Conservation (phyloP, 2,888 invertebrate genomes). For the Caenorhabditis macrosperma region DNA sequence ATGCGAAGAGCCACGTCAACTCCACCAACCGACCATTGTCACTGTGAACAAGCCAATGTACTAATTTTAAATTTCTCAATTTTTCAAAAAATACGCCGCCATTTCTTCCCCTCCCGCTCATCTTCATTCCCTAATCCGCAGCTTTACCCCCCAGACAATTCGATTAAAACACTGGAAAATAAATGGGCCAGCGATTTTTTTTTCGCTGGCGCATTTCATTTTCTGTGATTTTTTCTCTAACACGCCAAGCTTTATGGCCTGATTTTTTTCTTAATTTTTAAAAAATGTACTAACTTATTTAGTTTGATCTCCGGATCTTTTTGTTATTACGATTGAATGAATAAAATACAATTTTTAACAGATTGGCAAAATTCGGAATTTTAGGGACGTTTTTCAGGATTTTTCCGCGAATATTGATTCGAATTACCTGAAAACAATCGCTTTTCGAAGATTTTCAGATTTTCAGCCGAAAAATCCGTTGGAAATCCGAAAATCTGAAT, state of each 20-base stretch:
- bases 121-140: conserved; percentile 17
- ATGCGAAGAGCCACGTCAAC: conserved; percentile 31
- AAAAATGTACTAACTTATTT: conserved; percentile 31
- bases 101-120: neutral
- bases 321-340: too few relatives aligned
- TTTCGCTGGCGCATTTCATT: conserved; percentile 10
- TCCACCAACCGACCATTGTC: conserved; percentile 64
- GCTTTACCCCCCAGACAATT: conserved; percentile 31
- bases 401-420: neutral
- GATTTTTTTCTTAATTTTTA: neutral
- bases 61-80: too few relatives aligned
- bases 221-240: conserved; percentile 5
- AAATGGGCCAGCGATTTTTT: neutral
- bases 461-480: too few relatives aligned
- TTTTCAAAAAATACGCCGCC: neutral
- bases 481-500: too few relatives aligned
- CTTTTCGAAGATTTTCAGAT: too few relatives aligned
- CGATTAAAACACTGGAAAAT: neutral
- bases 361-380: too few relatives aligned
- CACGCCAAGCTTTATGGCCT: conserved; percentile 26
- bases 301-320: conserved; percentile 34
- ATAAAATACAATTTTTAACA: neutral
- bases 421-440: too few relatives aligned
- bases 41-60: conserved; percentile 68
- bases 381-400: neutral